Base-by-base conservation (phyloP, 2,797 vertebrate genomes). In the Anableps anableps region DNA sequence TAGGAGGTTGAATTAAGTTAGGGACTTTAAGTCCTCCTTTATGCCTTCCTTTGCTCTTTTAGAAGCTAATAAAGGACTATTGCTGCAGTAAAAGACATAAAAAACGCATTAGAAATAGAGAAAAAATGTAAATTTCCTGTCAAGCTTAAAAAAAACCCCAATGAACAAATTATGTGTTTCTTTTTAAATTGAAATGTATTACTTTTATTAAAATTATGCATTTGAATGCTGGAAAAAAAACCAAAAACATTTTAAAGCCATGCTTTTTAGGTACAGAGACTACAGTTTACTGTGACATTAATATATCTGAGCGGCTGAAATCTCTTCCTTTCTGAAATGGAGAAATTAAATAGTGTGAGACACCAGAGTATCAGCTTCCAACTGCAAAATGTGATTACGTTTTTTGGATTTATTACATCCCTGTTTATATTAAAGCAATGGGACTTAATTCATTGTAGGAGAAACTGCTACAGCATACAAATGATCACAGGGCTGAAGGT, bases 401-500 rank as follows among this genome's bases (percentile, higher is more conserved):
- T 43, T 43, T 43, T 70, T 45, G 43, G 23, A 43, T 70, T 43
- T 70, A 70, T 70, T 70, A 43, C 38, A 43, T 70, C 66, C 66
- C 23, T 43, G 66, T 43, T 43, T 70, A 70, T 70, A 43, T 70
- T 70, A 58, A 75, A 19, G 38, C 66, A 45, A 43, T 43, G 66
- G 66, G 66, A 70, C 66, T 70, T n/a, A 70, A 70, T n/a, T 68
- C 19, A 19, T 23, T 45, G 66, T 70, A 6, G 38, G 23, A 70
- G 38, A 26, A 45, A n/a, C 66, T 6, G 66, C 41, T 11, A n/a
- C 66, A 16, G 66, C 66, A 70, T 70, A n/a, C 66, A 70, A n/a
- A 70, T 70, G 66, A 70, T 43, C 66, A 7, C 3, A 70, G 66
- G 38, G 66, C 38, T 70, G 66, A 70, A 70, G 66, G 66, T 70